phyloP scores from a whole-genome alignment of 2,888 invertebrate species.

The Drosophila greeni region DNA sequence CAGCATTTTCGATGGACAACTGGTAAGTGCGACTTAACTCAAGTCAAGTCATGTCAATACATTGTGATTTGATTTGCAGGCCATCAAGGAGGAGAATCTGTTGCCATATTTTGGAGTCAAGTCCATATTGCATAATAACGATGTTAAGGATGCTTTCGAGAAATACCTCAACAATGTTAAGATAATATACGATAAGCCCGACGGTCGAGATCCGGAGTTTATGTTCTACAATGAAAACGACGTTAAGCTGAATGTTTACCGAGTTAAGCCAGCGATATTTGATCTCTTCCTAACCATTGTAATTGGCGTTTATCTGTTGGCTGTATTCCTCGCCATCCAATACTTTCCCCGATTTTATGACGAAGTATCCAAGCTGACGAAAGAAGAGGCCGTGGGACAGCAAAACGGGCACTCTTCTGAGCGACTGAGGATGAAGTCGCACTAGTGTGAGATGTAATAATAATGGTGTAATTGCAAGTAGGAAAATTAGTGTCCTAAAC shows the following conservation, averaged over 20 bases:
- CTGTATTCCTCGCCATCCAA: constrained; percentile 89
- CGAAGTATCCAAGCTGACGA: constrained; percentile 79
- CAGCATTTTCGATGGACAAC: constrained; percentile 85
- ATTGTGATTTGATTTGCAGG: constrained; percentile 79
- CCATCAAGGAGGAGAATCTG: constrained; percentile 86
- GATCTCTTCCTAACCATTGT: constrained; percentile 94
- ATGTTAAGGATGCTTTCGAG: constrained; percentile 85
- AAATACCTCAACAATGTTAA: constrained; percentile 89
- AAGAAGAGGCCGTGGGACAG: constrained; percentile 19
- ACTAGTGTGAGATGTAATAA: constrained; percentile 18
- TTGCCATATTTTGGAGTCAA: constrained; percentile 87
- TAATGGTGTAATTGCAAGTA: constrained; percentile 17
- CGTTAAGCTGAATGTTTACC: constrained; percentile 91
- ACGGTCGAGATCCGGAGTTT: constrained; percentile 95
- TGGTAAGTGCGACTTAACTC: constrained; percentile 81
- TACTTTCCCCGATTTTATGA: constrained; percentile 85
- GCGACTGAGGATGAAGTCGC: constrained; percentile 34
- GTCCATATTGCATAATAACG: constrained; percentile 84
- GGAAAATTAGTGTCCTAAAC: constrained; percentile 33
- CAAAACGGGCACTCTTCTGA: constrained; percentile 32
- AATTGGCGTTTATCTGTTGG: constrained; percentile 90
- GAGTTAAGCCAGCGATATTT: constrained; percentile 98
- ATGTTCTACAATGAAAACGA: constrained; percentile 91
- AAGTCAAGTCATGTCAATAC: fast-evolving
- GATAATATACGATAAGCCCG: constrained; percentile 84